Conservation (phyloP, 1,140 invertebrate species). For the Aradophagus sp. region DNA sequence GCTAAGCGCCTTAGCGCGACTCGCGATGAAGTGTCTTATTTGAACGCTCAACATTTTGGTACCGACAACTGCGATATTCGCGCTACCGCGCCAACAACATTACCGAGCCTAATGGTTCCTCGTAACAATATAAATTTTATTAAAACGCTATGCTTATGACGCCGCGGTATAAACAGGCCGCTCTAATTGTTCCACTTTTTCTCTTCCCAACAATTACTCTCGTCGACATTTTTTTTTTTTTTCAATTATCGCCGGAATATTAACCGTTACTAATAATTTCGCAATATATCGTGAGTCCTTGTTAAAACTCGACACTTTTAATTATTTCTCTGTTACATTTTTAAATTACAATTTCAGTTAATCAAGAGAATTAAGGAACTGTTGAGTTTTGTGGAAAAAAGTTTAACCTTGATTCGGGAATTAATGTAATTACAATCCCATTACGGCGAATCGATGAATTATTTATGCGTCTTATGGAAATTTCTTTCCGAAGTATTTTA, state of each 20-base stretch:
- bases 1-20: conserved; percentile 64
- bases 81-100: conserved; percentile 12
- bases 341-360: too few relatives aligned
- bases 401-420: too few relatives aligned
- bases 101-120: conserved; percentile 43
- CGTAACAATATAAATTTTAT: conserved; percentile 47
- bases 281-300: too few relatives aligned
- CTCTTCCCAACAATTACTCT: conserved; percentile 8
- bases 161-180: conserved; percentile 10
- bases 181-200: conserved; percentile 25
- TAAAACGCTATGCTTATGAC: conserved; percentile 26
- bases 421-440: too few relatives aligned
- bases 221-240: not conserved
- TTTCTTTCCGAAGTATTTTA: too few relatives aligned
- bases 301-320: too few relatives aligned
- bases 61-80: conserved; percentile 51
- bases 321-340: too few relatives aligned
- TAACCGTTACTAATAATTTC: too few relatives aligned
- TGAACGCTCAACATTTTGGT: conserved; percentile 44
- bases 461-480: too few relatives aligned
- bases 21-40: conserved; percentile 48
- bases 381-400: too few relatives aligned
- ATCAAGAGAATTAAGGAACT: too few relatives aligned
- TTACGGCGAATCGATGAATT: too few relatives aligned
- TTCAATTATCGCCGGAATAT: conserved; percentile 5